Conservation (phyloP, 2,113 vertebrate genomes). For the Falco punctatus region DNA sequence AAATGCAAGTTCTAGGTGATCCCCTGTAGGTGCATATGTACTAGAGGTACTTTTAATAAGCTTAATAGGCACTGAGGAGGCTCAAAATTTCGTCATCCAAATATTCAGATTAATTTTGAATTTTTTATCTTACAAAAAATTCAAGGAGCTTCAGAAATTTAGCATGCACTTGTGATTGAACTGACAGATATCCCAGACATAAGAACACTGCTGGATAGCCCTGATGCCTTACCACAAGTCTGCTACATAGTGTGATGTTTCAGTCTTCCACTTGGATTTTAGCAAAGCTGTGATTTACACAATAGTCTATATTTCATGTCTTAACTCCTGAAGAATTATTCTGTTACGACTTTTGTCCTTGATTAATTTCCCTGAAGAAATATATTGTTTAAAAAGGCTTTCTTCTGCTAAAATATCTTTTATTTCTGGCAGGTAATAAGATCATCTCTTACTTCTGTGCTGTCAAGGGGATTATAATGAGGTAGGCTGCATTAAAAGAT, state of each 20-base stretch:
- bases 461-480: conserved; percentile 9
- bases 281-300: background rate
- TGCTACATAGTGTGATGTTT: background rate
- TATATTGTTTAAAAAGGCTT: background rate
- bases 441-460: background rate
- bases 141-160: background rate
- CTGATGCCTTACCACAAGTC: background rate
- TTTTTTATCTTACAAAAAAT: background rate
- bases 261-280: background rate
- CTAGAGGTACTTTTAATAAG: background rate
- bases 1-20: background rate
- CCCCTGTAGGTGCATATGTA: background rate
- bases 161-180: background rate
- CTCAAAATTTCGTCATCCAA: background rate
- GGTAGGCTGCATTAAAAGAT: background rate
- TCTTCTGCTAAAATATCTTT: conserved; percentile 22
- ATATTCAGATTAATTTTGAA: background rate
- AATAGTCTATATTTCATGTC: background rate
- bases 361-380: background rate
- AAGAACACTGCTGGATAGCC: background rate
- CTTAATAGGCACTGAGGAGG: background rate
- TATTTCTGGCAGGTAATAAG: conserved; percentile 14
- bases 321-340: background rate
- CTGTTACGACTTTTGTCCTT: background rate
- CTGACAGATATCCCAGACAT: background rate